Evolutionary conservation across 2,888 invertebrate genomes (phyloP), one percentile per base, ranked within the genome.

Genomic region (Campoplex nolae): DNA sequence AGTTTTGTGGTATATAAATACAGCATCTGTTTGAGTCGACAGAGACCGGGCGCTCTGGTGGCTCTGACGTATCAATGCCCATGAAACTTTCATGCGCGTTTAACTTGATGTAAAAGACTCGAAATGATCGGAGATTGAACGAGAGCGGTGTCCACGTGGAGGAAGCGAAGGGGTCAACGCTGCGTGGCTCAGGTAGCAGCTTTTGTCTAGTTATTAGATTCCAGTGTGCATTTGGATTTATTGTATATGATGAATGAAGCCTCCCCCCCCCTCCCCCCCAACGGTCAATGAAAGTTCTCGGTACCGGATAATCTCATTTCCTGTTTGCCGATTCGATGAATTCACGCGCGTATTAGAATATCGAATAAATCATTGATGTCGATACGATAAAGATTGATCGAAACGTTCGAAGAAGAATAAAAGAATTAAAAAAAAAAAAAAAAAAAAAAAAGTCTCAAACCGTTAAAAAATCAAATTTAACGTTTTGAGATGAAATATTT

Each of bases 191-290:
- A 62, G 62, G 62, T 62, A 16, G 32, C 62, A 23, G 23, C 23
- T 62, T 62, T 62, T 32, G 23, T 38, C 16, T 11, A n/a, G 42
- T 68, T 42, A 42, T 68, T 68, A 68, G 8, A 68, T 9, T 42
- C 42, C 11, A 38, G n/a, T 42, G n/a, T 42, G 68, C n/a, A 32
- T 38, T 70, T 8, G 35, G 56, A 68, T 58, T 74, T 56, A 68
- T 56, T 45, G 56, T 68, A 56, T 51, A 67, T 68, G 35, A 84
- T 74, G 79, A 79, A 79, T 74, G 84, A 35, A 79, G 42, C 51
- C 67, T 45, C 23, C 67, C 56, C 38, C 23, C 38, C 35, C 62
- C 11, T 68, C 56, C 38, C n/a, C 38, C 35, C 62, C 11, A 28
- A 58, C 73, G 18, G 42, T 79, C 67, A 74, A 73, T 77, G 73